These are phyloP conservation scores for Yponomeuta plumbellus DNA, from an alignment of 2,888 invertebrate genomes.

Conservation along the genomic window DNA sequence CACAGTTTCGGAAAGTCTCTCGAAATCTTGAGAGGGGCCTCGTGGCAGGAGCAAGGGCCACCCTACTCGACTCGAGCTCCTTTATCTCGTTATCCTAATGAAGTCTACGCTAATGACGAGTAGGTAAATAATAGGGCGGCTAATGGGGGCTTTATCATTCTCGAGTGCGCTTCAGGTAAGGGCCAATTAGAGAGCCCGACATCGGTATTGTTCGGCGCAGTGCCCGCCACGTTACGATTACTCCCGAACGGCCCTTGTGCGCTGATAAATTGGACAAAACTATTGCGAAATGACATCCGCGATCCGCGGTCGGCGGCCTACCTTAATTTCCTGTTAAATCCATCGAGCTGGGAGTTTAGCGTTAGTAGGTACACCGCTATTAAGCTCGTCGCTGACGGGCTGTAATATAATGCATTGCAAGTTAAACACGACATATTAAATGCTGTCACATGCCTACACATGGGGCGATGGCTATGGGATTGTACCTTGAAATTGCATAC, in stretches of 20 bases:
- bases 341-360: conserved; percentile 28
- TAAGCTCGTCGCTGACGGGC: too few relatives aligned
- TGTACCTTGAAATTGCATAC: too few relatives aligned
- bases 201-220: conserved; percentile 73
- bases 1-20: background rate
- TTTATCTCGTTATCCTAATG: conserved; percentile 77
- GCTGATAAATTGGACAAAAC: conserved; percentile 74
- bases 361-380: background rate
- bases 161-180: conserved; percentile 76
- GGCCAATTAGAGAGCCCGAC: conserved; percentile 76
- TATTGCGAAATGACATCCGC: conserved; percentile 66
- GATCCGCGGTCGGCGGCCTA: conserved; percentile 49
- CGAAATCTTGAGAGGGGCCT: background rate
- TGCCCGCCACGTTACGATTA: conserved; percentile 73
- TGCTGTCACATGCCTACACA: too few relatives aligned
- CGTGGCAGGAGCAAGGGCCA: conserved; percentile 2
- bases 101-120: conserved; percentile 77
- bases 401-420: too few relatives aligned
- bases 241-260: conserved; percentile 66
- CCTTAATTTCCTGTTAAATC: conserved; percentile 62
- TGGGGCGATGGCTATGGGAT: too few relatives aligned
- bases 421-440: too few relatives aligned
- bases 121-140: conserved; percentile 77
- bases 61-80: conserved; percentile 35
- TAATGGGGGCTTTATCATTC: conserved; percentile 77